Conservation (phyloP, 2,888 invertebrate species). For the Eubasilissa splendida region DNA sequence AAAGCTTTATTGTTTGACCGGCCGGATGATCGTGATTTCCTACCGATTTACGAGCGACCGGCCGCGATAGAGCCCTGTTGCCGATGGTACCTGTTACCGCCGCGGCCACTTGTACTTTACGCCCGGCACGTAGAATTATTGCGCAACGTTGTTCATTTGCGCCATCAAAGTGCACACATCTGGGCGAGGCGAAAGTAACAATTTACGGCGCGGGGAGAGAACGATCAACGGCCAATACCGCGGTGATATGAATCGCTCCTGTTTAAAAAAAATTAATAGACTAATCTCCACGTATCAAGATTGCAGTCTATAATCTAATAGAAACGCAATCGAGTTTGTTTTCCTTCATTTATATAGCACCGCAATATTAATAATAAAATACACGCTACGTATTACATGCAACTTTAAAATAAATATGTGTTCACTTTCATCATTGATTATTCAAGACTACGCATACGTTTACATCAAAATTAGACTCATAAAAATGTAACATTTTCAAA, state of each 20-base stretch:
- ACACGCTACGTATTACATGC: too few species aligned
- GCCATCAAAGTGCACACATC: constrained; percentile 35
- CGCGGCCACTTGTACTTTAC: constrained; percentile 39
- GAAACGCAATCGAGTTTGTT: too few species aligned
- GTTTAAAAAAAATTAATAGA: constrained; percentile 13
- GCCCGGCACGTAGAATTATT: constrained; percentile 29
- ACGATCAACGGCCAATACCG: constrained; percentile 2
- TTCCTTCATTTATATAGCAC: too few species aligned
- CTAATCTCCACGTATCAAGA: too few species aligned
- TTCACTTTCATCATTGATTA: too few species aligned
- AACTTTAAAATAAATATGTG: too few species aligned
- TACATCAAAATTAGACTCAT: too few species aligned
- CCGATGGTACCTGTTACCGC: constrained; percentile 32
- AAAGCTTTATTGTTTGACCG: constrained; percentile 44
- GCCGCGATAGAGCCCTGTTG: constrained; percentile 22
- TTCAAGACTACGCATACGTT: too few species aligned
- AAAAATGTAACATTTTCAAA: too few species aligned
- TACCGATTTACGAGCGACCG: constrained; percentile 47
- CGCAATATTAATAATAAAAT: too few species aligned
- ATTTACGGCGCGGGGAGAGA: constrained; percentile 41
- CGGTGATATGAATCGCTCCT: constrained; percentile 37
- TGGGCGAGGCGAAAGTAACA: constrained; percentile 45
- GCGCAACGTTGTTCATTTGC: constrained; percentile 43
- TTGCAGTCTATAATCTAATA: too few species aligned
- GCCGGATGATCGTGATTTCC: constrained; percentile 47